A percentile compares a stretch with the other conserved stretches of the same genome.
Conservation (phyloP, 2,113 vertebrate species). For the Cervus canadensis region DNA sequence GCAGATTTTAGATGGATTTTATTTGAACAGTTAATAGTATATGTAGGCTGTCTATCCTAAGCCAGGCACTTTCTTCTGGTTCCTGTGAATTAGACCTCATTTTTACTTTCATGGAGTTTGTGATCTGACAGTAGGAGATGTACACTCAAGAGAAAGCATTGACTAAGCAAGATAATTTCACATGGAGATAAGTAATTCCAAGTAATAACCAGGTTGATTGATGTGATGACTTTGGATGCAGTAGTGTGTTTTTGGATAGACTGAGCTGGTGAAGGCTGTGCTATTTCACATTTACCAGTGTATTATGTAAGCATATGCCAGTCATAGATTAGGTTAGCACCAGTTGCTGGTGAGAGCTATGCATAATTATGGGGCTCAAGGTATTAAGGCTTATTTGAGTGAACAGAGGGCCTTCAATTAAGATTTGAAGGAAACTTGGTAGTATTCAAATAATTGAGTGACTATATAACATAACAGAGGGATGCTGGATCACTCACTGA, state of each 20-base stretch:
- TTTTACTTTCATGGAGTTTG: neutral
- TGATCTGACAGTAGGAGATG: neutral
- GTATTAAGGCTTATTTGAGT: neutral
- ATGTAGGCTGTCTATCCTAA: neutral
- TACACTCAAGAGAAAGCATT: neutral
- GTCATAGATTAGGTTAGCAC: neutral
- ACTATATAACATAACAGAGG: neutral
- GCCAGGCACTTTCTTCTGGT: neutral
- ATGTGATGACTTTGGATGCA: neutral
- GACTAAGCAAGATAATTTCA: neutral
- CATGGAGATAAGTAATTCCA: neutral
- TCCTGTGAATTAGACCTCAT: neutral
- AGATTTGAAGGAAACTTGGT: neutral
- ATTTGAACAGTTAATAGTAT: neutral
- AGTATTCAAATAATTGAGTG: neutral
- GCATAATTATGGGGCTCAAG: neutral
- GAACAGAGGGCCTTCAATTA: neutral
- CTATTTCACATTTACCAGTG: neutral
- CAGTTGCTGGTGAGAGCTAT: neutral
- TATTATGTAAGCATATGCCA: neutral
- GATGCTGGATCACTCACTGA: neutral
- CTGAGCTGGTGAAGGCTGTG: neutral
- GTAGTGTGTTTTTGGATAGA: neutral
- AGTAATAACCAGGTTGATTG: neutral
- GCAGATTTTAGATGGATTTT: slow-evolving; percentile 16